Conservation (phyloP, 2,888 invertebrate genomes). For the Operophtera brumata region DNA sequence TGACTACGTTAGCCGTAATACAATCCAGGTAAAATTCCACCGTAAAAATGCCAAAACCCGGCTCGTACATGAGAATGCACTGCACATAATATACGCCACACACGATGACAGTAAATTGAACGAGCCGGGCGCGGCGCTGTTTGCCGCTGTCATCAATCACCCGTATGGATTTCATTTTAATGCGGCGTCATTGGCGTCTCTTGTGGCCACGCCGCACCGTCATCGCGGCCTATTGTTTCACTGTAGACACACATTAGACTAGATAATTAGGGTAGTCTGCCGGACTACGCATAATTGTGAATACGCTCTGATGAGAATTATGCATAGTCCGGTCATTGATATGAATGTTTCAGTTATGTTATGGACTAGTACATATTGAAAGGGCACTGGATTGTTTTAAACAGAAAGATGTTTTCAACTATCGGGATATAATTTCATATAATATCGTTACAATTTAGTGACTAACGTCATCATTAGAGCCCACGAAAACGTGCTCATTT, state of each 20-base stretch:
- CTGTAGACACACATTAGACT: slow-evolving; percentile 17
- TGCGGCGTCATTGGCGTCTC: slow-evolving; percentile 77
- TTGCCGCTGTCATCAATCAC: slow-evolving; percentile 77
- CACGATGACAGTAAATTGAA: slow-evolving; percentile 70
- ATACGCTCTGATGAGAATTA: too few species aligned
- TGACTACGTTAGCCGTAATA: too few species aligned
- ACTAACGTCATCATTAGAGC: too few species aligned
- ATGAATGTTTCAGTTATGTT: too few species aligned
- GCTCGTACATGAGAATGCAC: neutral
- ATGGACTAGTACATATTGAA: too few species aligned
- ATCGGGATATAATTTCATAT: too few species aligned
- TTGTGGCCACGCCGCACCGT: slow-evolving; percentile 59
- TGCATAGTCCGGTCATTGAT: too few species aligned
- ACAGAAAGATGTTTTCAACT: too few species aligned
- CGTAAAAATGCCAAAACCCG: slow-evolving; percentile 5
- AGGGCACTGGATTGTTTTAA: too few species aligned
- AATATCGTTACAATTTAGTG: too few species aligned
- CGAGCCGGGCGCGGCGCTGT: slow-evolving; percentile 67
- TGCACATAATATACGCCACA: slow-evolving; percentile 11
- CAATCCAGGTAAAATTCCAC: neutral
- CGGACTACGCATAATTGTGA: slow-evolving; percentile 27
- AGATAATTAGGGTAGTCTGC: slow-evolving; percentile 11
- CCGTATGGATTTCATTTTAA: slow-evolving; percentile 78
- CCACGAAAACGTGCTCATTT: too few species aligned
- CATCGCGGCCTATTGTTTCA: slow-evolving; percentile 54